phyloP scores from a whole-genome alignment of 1,140 invertebrate species.

The Cyphomyrmex costatus region DNA sequence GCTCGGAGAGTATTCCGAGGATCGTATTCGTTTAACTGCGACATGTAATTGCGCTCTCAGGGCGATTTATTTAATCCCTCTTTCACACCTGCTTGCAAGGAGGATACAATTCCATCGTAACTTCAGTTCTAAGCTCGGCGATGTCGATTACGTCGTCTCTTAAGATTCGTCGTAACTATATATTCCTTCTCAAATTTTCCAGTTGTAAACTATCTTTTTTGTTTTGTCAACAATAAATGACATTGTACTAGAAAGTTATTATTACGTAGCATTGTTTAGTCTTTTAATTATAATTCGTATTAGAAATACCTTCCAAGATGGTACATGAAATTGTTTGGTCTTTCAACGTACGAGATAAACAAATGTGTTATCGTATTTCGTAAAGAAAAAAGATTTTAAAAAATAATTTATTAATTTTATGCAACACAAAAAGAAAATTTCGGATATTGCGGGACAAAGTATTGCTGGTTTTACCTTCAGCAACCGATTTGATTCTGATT shows the following conservation, averaged over 20 bases:
- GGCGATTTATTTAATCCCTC: slow-evolving; percentile 47
- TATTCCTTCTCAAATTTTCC: background rate
- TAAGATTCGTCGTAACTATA: background rate
- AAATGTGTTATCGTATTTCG: background rate
- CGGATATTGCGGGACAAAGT: background rate
- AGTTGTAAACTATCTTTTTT: background rate
- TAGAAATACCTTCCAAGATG: too few relatives aligned
- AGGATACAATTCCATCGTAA: background rate
- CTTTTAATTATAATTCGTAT: background rate
- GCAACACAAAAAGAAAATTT: background rate
- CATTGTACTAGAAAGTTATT: background rate
- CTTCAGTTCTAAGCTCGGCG: slow-evolving; percentile 17
- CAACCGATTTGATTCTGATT: background rate
- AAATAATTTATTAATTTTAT: background rate
- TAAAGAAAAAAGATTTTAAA: background rate
- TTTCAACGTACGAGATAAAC: background rate
- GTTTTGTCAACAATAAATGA: background rate
- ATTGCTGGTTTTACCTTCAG: background rate
- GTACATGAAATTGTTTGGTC: too few relatives aligned
- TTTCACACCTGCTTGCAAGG: slow-evolving; percentile 16
- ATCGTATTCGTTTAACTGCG: slow-evolving; percentile 34
- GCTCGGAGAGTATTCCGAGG: slow-evolving; percentile 11
- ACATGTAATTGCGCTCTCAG: slow-evolving; percentile 38
- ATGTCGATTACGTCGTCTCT: background rate
- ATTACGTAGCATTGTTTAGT: background rate